Percentiles rank a stretch among this genome's conserved stretches.
phyloP scores from a whole-genome alignment of 2,113 vertebrate genomes.

The Oryzias woworae region DNA sequence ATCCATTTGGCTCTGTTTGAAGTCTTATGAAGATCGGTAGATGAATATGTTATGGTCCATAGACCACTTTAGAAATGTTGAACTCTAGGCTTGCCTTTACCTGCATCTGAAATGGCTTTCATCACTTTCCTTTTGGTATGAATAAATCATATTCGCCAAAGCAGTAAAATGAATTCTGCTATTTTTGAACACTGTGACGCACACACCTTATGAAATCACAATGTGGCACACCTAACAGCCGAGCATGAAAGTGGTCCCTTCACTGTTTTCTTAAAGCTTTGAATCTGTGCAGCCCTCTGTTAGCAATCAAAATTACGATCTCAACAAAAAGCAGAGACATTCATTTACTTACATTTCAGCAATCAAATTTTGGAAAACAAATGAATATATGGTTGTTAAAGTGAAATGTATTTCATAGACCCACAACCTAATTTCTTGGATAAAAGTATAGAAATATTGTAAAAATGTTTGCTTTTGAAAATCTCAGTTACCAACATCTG shows the following conservation, averaged over 20 bases:
- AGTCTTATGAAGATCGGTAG: constrained; percentile 1
- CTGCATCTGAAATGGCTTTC: constrained; percentile 55
- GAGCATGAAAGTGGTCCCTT: constrained; percentile 26
- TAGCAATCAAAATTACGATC: background rate
- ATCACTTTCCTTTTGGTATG: constrained; percentile 44
- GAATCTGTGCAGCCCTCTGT: constrained; percentile 12
- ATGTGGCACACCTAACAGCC: constrained; percentile 35
- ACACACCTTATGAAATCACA: constrained; percentile 60
- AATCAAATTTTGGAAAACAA: too few species aligned
- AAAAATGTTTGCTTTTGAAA: too few species aligned
- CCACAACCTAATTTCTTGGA: too few species aligned
- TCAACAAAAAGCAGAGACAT: too few species aligned
- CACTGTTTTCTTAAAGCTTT: constrained; percentile 7
- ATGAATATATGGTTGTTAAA: too few species aligned
- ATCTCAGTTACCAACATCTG: too few species aligned
- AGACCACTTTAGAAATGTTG: constrained; percentile 6
- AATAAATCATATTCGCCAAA: constrained; percentile 64
- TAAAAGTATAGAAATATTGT: too few species aligned
- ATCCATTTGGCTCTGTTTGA: constrained; percentile 18
- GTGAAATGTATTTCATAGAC: too few species aligned
- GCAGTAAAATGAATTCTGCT: constrained; percentile 41
- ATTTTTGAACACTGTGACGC: constrained; percentile 48
- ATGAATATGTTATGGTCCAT: constrained; percentile 22
- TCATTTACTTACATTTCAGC: too few species aligned
- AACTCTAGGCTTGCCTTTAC: constrained; percentile 19